A percentile compares a stretch with the other conserved stretches of the same genome.
phyloP scores from a whole-genome alignment of 1,140 invertebrate genomes.

The Cheumatopsyche charites region DNA sequence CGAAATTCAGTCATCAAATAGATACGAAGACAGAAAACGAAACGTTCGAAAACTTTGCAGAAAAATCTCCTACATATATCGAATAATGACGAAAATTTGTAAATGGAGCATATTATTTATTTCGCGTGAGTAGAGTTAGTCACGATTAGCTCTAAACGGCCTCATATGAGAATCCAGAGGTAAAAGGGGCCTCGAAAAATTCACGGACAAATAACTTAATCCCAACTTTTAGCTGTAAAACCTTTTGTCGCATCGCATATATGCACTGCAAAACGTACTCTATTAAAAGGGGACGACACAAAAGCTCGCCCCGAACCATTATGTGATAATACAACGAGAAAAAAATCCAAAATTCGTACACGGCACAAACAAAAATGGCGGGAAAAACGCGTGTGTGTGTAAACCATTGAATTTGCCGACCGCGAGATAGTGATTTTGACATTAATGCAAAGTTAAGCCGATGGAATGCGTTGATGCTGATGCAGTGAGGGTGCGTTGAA shows the following conservation, averaged over 20 bases:
- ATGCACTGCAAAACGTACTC: slow-evolving; percentile 46
- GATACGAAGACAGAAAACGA: too few species aligned
- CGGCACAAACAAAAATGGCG: too few species aligned
- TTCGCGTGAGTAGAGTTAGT: too few species aligned
- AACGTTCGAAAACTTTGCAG: too few species aligned
- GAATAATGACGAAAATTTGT: too few species aligned
- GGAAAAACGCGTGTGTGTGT: not conserved
- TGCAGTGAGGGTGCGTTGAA: not conserved
- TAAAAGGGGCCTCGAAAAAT: slow-evolving; percentile 18
- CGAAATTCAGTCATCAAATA: too few species aligned
- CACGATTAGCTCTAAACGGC: too few species aligned
- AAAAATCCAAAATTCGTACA: slow-evolving; percentile 36
- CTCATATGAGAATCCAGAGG: too few species aligned
- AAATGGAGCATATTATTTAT: too few species aligned
- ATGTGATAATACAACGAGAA: slow-evolving; percentile 33
- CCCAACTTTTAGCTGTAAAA: slow-evolving; percentile 47
- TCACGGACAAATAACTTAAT: slow-evolving; percentile 46
- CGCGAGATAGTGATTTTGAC: slow-evolving; percentile 47
- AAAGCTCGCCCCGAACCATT: slow-evolving; percentile 33
- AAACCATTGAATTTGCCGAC: slow-evolving; percentile 40
- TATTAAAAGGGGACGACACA: slow-evolving; percentile 43
- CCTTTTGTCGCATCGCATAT: slow-evolving; percentile 42
- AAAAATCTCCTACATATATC: too few species aligned
- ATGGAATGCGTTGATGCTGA: slow-evolving; percentile 15
- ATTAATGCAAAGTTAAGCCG: slow-evolving; percentile 42